Evolutionary conservation across 1,140 invertebrate species (phyloP).

Genomic region (Oryzaephilus surinamensis): DNA sequence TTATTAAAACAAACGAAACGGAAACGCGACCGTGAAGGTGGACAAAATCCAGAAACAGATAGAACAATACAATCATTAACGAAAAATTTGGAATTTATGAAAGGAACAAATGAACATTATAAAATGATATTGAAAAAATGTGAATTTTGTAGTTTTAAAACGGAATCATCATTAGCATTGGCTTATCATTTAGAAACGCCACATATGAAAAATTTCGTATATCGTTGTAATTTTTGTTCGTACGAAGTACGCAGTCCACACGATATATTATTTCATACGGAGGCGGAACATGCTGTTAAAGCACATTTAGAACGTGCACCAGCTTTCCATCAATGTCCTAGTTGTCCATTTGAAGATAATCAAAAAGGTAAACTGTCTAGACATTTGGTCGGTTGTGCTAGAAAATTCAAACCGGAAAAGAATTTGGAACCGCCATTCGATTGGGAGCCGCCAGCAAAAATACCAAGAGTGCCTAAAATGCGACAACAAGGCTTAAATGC

Average conservation of each 20-base stretch:
- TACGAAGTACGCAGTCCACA: conserved; percentile 70
- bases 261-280: conserved; percentile 86
- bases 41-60: conserved; percentile 58
- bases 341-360: conserved; percentile 91
- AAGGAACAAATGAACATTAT: conserved; percentile 81
- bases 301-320: conserved; percentile 71
- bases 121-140: conserved; percentile 65
- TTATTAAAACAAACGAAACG: conserved; percentile 76
- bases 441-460: conserved; percentile 88
- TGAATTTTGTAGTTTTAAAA: conserved; percentile 85
- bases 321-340: conserved; percentile 82
- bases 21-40: conserved; percentile 56
- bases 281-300: conserved; percentile 72
- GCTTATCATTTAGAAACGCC: conserved; percentile 84
- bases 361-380: conserved; percentile 85
- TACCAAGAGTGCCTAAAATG: conserved; percentile 61
- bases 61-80: conserved; percentile 66
- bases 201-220: conserved; percentile 78
- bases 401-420: conserved; percentile 79
- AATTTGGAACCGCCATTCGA: conserved; percentile 67
- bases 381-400: conserved; percentile 79
- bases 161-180: conserved; percentile 79
- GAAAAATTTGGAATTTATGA: conserved; percentile 77
- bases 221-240: conserved; percentile 79
- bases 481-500: conserved; percentile 37